Conservation (phyloP, 2,797 vertebrate genomes). For the Caiman crocodilus region DNA sequence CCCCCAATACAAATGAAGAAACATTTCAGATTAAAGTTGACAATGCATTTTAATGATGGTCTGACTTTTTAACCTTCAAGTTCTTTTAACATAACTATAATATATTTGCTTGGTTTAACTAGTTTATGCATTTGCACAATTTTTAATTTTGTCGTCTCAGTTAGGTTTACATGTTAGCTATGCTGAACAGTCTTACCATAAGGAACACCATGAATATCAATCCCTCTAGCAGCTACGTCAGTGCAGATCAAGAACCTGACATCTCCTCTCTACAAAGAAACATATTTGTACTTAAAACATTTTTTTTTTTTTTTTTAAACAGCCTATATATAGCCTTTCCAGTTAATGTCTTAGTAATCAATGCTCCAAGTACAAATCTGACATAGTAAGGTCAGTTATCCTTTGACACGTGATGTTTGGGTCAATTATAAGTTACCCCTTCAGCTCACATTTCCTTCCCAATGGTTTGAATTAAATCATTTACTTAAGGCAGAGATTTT, state of each 20-base stretch:
- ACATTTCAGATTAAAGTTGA: rapidly evolving
- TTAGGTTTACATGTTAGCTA: not conserved
- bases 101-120: not conserved
- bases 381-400: not conserved
- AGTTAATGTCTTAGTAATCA: not conserved
- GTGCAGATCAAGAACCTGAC: conserved; percentile 96
- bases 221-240: conserved; percentile 97
- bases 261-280: conserved; percentile 87
- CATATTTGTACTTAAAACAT: not conserved
- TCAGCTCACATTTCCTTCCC: not conserved
- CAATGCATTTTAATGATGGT: not conserved
- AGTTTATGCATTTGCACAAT: not conserved
- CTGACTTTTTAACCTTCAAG: not conserved
- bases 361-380: not conserved
- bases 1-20: not conserved
- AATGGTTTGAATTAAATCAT: not conserved
- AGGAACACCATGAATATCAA: conserved; percentile 95
- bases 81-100: not conserved
- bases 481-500: too few species aligned
- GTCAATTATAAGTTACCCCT: not conserved
- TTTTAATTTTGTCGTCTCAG: too few species aligned
- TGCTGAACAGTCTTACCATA: conserved; percentile 85
- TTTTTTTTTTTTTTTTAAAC: too few species aligned
- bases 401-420: not conserved
- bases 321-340: too few species aligned